Base-by-base conservation (phyloP, 2,888 invertebrate species). In the Belgica antarctica region DNA sequence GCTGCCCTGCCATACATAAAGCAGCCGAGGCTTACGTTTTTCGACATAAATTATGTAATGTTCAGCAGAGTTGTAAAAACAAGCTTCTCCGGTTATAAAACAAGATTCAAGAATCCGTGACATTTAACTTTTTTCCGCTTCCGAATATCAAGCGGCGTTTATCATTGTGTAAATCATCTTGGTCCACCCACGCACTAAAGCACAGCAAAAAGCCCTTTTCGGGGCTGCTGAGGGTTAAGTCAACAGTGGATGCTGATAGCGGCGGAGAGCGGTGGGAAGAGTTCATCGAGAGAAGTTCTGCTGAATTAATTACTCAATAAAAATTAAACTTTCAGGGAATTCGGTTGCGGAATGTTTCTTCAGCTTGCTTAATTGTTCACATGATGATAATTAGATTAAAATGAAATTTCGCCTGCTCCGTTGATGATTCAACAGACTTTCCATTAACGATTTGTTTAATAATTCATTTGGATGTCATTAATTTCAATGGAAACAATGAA, bases 391-490 rank as follows among this genome's bases (percentile, higher is more conserved):
- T 65, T 65, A 65, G 25, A 36, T 41, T 28, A 62, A 28, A 62
- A 17, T 34, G 4, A 31, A 5, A 28, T 22, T 57, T 62, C 27
- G 1, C 34, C 19, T 34, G n/a, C 61, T 5, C 25, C 28, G n/a
- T n/a, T 27, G n/a, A 10, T 62, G 5, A 24, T 57, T 57, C 5
- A 22, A 22, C 5, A 47, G 17, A 10, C 8, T 24, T 24, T 65
- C 36, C 63, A 65, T 65, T 24, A 65, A 24, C 41, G 41, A 65
- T 65, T 36, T 65, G 8, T 34, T 46, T 25, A 65, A 65, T 65
- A 46, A 62, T 65, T 65, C 63, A 65, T 65, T 46, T 15, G 28
- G 34, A 62, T 62, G 62, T 34, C 62, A 62, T 65, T 65, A 65
- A 65, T 65, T 65, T 65, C 22, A 65, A 65, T 46, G 25, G 24